phyloP scores from a whole-genome alignment of 2,888 invertebrate genomes.

The Geophilus truncorum region DNA sequence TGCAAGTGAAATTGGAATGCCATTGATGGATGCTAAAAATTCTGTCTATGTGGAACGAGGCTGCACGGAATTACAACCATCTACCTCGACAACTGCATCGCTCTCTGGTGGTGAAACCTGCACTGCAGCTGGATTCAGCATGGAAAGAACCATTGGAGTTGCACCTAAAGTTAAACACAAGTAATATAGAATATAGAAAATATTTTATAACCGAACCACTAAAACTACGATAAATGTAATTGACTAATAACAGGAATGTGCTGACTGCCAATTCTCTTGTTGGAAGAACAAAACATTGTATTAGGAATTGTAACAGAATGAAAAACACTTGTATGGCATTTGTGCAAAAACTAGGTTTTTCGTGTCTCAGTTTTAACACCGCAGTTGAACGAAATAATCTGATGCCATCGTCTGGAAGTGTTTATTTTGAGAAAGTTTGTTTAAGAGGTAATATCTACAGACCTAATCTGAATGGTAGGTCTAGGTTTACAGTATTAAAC shows the following conservation, averaged over 20 bases:
- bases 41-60: no score
- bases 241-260: neutral
- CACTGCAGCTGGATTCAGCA: neutral
- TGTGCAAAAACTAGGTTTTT: neutral
- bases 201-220: no score
- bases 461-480: no score
- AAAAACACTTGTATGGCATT: neutral
- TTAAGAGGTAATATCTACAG: neutral
- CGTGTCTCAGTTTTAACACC: neutral
- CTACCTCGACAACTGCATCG: no score
- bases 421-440: neutral
- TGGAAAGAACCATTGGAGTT: neutral
- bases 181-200: no score
- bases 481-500: no score
- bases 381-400: neutral
- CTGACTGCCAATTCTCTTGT: neutral
- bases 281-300: neutral
- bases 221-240: no score
- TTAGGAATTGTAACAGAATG: neutral
- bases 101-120: neutral
- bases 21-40: no score
- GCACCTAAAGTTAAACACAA: neutral
- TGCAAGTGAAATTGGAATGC: no score
- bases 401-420: neutral
- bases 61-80: no score